Evolutionary conservation across 2,797 vertebrate species (phyloP), one percentile per base, ranked within the genome.

Genomic region (Babyrousa celebensis): DNA sequence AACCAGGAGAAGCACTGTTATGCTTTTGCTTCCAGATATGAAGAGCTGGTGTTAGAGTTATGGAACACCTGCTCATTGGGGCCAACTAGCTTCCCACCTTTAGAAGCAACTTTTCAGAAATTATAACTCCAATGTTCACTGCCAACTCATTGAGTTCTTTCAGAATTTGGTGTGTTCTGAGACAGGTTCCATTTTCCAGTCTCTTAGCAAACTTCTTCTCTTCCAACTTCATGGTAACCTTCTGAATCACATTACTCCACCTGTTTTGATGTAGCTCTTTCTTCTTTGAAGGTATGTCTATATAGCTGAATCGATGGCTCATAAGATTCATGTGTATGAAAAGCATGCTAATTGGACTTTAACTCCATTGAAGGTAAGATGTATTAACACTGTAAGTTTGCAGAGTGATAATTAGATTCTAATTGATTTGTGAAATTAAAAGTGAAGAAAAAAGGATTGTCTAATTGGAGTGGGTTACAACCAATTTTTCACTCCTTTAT

Each of bases 241-340:
- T 96, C 83, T 85, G 71, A 85, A 84, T 67, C 3, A 17, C 43
- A 15, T 71, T 71, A 29, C 27, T 85, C 85, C 77, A 17, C 56
- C 95, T 16, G n/a, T 86, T 95, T 91, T 97, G 91, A 96, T 63
- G 68, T 62, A 32, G 70, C 58, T 91, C 86, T 96, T 72, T 94
- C 87, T 96, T 97, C 91, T 96, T 96, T 95, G 92, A 96, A 98
- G 98, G 97, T 96, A 96, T 79, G 71, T 98, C 95, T 98, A 98
- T 71, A 29, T 98, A 63, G 12, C 96, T 32, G 98, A 98, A 74
- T 6, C 89, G 17, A 54, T 98, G 92, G 96, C 85, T 84, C 97
- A 96, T 78, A 97, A 97, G 88, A 97, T 98, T 79, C 96, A 95
- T 16, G 94, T 98, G 88, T 96, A 98, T 88, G 98, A 98, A 80